Base-by-base conservation (phyloP, 2,113 vertebrate species). In the Entelurus aequoreus region DNA sequence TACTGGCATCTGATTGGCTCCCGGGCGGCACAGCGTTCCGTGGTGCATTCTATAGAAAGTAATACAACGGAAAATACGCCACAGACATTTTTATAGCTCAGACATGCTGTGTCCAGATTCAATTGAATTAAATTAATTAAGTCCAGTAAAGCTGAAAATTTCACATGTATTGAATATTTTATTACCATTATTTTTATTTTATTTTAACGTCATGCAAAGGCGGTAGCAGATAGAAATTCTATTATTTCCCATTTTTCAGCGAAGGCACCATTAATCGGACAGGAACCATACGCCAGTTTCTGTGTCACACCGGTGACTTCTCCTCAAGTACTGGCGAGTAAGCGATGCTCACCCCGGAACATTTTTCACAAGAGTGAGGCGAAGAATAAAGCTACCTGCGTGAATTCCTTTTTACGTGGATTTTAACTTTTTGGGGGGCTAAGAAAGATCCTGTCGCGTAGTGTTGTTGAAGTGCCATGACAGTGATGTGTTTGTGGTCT, bases 1-100 rank as follows among this genome's bases (percentile, higher is more conserved):
- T 72, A n/a, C 46, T 37, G 53, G 6, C 70, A 70, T 58, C 21
- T 28, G 60, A 89, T 88, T 75, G 82, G 86, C 47, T 62, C 48
- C 5, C 49, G 37, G 44, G 54, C 56, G 44, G 38, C 28, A 52
- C 60, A 21, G 8, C 36, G 40, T 47, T 0, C 0, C 1, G 19
- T 58, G 85, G 10, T 75, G 70, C 71, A 4, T 86, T 81, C 48
- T 77, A 0, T 1, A 14, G 12, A n/a, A 0, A 15, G 62, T 21
- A 63, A 50, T 63, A 72, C 28, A 73, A 57, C 16, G 10, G 6
- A 42, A 19, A 13, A 3, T 4, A 19, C 5, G 5, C 0, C 11
- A 19, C n/a, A 21, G 6, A 16, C n/a, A 6, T 42, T 57, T 57
- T 46, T 11, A 12, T 12, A 4, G 42, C 10, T 46, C 10, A 6